Evolutionary conservation across 2,797 vertebrate species (phyloP).

Genomic region (Pseudotriccus pelzelni): DNA sequence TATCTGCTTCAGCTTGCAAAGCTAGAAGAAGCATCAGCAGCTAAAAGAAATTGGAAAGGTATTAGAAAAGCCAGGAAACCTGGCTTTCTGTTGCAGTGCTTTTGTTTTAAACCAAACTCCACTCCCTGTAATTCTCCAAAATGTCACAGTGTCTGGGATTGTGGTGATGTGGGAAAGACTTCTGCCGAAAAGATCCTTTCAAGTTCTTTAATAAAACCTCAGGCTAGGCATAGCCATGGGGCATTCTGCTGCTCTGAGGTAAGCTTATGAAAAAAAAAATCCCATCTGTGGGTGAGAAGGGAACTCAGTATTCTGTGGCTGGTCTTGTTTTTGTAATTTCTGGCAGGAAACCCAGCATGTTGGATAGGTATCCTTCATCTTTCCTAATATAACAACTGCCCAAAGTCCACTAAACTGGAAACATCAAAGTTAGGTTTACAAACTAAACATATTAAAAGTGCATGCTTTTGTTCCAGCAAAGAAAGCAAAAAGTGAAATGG

Average conservation of each 20-base stretch:
- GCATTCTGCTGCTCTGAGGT: constrained; percentile 40
- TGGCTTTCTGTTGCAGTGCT: not conserved
- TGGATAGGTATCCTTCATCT: constrained; percentile 34
- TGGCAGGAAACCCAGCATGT: not conserved
- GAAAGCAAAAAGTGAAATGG: constrained; percentile 17
- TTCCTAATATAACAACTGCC: constrained; percentile 21
- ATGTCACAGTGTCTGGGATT: constrained; percentile 14
- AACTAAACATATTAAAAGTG: constrained; percentile 9
- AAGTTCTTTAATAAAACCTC: constrained; percentile 29
- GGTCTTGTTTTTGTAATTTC: constrained; percentile 27
- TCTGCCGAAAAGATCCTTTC: constrained; percentile 38
- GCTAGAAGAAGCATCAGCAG: not conserved
- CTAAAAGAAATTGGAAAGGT: not conserved
- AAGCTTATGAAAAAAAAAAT: constrained; percentile 38
- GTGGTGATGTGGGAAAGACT: constrained; percentile 27
- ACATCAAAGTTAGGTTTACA: constrained; percentile 41
- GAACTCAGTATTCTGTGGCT: constrained; percentile 8
- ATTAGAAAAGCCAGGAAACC: not conserved
- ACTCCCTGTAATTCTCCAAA: constrained; percentile 2
- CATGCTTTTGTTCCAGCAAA: not conserved
- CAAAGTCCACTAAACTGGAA: constrained; percentile 15
- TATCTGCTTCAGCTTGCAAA: not conserved
- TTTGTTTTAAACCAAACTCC: not conserved
- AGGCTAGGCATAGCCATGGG: not conserved
- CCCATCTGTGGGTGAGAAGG: not conserved